Percentiles rank a stretch among this genome's conserved stretches.
phyloP scores from a whole-genome alignment of 2,888 invertebrate genomes.

The Phortica magna region DNA sequence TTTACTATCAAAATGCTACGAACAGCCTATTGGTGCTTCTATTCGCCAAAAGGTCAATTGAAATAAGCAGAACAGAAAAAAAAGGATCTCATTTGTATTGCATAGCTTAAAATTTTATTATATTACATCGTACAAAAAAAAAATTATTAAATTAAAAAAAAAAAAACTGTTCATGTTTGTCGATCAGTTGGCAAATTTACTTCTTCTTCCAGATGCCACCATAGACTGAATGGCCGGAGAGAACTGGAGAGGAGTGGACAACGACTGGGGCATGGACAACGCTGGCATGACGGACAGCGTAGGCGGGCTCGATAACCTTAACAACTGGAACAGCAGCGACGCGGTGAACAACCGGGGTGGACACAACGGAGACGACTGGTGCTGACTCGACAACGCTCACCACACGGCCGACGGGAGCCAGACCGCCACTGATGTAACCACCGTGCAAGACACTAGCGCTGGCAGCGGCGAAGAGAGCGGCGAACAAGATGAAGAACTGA shows the following conservation, averaged over 20 bases:
- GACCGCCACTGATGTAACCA: constrained; percentile 35
- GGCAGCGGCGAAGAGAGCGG: constrained; percentile 58
- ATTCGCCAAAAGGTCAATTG: too few relatives aligned
- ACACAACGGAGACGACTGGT: constrained; percentile 40
- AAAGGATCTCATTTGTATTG: too few relatives aligned
- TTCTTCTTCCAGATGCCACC: constrained; percentile 60
- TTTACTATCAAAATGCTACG: too few relatives aligned
- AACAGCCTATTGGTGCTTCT: too few relatives aligned
- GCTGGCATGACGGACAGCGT: constrained; percentile 46
- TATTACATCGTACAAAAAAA: constrained; percentile 3
- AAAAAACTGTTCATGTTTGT: constrained; percentile 35
- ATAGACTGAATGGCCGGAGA: constrained; percentile 58
- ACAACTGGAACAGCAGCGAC: constrained; percentile 23
- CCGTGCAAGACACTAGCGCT: constrained; percentile 61
- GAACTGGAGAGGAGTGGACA: constrained; percentile 43
- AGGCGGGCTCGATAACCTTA: constrained; percentile 42
- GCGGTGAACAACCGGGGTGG: constrained; percentile 21
- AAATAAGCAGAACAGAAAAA: neutral
- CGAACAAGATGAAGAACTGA: constrained; percentile 61
- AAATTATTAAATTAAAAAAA: constrained; percentile 31
- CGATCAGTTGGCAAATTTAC: constrained; percentile 35
- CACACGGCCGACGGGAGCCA: neutral
- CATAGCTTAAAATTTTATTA: neutral
- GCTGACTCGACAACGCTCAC: constrained; percentile 39
- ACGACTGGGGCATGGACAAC: constrained; percentile 41